Evolutionary conservation across 92 coral and sea anemone species (phyloP).

Genomic region (Desmophyllum pertusum): DNA sequence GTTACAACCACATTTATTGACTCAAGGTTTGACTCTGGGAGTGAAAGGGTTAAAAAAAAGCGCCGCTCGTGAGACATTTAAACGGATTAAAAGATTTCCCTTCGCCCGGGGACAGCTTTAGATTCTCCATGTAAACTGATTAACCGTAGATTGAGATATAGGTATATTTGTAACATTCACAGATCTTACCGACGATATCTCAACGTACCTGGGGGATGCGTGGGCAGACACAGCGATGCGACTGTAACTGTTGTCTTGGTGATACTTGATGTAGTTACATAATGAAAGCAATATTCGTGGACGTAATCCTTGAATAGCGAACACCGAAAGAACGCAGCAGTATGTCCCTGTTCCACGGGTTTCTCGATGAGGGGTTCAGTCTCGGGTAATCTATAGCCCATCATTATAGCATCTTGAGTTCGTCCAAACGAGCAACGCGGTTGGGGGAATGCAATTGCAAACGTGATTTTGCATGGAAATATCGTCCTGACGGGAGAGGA

Average conservation of each 20-base stretch:
- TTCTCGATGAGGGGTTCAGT: slow-evolving; percentile 55
- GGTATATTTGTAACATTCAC: neutral
- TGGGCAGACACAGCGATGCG: slow-evolving; percentile 76
- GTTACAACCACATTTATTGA: too few relatives aligned
- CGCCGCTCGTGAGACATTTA: neutral
- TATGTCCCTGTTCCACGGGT: slow-evolving; percentile 68
- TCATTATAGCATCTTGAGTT: slow-evolving; percentile 62
- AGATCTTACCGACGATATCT: slow-evolving; percentile 8
- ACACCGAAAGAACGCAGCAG: slow-evolving; percentile 71
- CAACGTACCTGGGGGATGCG: slow-evolving; percentile 79
- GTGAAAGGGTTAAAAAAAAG: too few relatives aligned
- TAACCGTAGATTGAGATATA: neutral
- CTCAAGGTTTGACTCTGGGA: too few relatives aligned
- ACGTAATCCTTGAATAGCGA: slow-evolving; percentile 77
- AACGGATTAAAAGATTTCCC: slow-evolving; percentile 23
- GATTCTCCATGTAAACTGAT: slow-evolving; percentile 20
- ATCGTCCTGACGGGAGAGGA: slow-evolving; percentile 66
- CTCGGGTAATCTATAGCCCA: slow-evolving; percentile 70
- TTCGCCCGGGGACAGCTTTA: neutral
- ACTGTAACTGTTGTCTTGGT: slow-evolving; percentile 59
- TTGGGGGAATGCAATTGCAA: slow-evolving; percentile 66
- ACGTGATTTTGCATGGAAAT: slow-evolving; percentile 79
- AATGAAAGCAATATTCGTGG: slow-evolving; percentile 90
- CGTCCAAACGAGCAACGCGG: slow-evolving; percentile 65
- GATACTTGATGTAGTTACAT: slow-evolving; percentile 68